Evolutionary conservation across 2,888 invertebrate genomes (phyloP).

Genomic region (Temnothorax unifasciatus): DNA sequence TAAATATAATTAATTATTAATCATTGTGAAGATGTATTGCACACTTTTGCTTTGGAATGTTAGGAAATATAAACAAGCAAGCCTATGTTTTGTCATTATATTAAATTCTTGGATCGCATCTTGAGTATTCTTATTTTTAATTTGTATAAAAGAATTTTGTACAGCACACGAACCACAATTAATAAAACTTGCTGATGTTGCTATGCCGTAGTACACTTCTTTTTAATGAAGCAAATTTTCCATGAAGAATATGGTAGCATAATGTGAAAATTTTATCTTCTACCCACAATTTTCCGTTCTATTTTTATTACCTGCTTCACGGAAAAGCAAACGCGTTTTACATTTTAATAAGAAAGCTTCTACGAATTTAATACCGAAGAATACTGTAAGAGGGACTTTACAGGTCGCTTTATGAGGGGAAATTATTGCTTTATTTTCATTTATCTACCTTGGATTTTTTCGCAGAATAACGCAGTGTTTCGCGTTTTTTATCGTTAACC

Average conservation of each 20-base stretch:
- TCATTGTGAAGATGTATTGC: not conserved
- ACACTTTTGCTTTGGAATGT: not conserved
- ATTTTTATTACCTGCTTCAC: not conserved
- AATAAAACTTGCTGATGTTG: not conserved
- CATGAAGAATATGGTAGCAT: not conserved
- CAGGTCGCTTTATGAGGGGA: not conserved
- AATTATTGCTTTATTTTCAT: constrained; percentile 28
- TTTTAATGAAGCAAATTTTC: constrained; percentile 25
- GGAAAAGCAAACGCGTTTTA: not conserved
- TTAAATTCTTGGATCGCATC: not conserved
- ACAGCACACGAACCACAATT: not conserved
- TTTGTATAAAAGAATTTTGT: not conserved
- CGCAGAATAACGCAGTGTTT: not conserved
- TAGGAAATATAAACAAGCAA: not conserved
- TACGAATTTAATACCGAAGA: constrained; percentile 8
- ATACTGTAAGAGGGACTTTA: not conserved
- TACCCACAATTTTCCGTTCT: not conserved
- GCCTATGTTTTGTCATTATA: not conserved
- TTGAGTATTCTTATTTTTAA: not conserved
- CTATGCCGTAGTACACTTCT: not conserved
- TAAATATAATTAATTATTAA: not conserved
- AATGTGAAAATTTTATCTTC: not conserved
- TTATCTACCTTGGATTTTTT: constrained; percentile 4
- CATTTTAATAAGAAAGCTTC: constrained; percentile 35
- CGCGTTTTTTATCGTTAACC: not conserved